A percentile compares a stretch with the other conserved stretches of the same genome.
Evolutionary conservation across 2,113 vertebrate species (phyloP).

Genomic region (Pardalotus punctatus): DNA sequence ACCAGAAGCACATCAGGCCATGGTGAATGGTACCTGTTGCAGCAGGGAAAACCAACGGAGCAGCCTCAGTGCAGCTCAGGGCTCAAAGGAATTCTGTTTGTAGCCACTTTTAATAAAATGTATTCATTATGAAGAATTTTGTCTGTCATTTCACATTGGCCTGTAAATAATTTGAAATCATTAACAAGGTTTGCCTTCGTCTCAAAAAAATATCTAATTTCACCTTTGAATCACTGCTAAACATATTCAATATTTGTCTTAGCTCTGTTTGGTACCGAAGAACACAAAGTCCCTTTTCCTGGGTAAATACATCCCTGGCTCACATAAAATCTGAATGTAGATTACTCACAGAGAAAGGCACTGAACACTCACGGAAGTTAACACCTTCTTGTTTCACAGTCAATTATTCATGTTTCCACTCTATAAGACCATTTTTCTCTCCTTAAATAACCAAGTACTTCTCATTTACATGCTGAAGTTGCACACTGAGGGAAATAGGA

Average conservation of each 20-base stretch:
- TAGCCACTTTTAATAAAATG: neutral
- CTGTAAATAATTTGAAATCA: neutral
- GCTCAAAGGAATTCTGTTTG: neutral
- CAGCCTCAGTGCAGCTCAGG: neutral
- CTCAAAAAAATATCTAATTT: neutral
- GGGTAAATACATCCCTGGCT: conserved; percentile 28
- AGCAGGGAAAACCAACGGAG: neutral
- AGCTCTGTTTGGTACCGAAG: neutral
- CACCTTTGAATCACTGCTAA: neutral
- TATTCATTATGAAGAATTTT: neutral
- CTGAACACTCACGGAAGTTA: conserved; percentile 45
- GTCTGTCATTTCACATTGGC: neutral
- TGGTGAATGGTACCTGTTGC: neutral
- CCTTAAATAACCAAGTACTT: conserved; percentile 56
- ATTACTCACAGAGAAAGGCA: conserved; percentile 49
- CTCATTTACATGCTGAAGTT: conserved; percentile 56
- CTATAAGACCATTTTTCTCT: conserved; percentile 62
- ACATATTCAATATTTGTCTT: neutral
- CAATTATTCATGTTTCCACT: conserved; percentile 72
- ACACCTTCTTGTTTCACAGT: conserved; percentile 66
- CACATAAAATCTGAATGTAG: conserved; percentile 20
- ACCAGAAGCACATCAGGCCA: neutral
- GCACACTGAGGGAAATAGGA: neutral
- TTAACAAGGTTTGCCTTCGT: neutral
- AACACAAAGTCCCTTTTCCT: conserved; percentile 22